Evolutionary conservation across 1,140 invertebrate species (phyloP), one percentile per base, ranked within the genome.

Genomic region (Dinoponera quadriceps): DNA sequence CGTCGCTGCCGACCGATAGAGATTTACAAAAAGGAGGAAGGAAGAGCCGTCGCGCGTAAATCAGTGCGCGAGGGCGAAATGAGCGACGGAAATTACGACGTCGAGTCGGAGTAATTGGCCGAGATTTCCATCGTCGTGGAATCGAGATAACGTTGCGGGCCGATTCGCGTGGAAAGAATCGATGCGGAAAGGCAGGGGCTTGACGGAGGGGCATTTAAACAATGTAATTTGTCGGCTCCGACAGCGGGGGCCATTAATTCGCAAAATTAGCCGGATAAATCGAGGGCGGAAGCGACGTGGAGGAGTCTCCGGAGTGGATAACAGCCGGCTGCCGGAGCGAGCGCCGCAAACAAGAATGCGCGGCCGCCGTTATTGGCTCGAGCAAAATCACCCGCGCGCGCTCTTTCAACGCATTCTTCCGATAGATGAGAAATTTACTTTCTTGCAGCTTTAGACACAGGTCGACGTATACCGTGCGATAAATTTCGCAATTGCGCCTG

Each of bases 251-350:
- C 73, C 82, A 88, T 88, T 90, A 83, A 89, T 90, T 90, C 83
- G 81, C 60, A 62, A 88, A 85, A 89, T 90, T 90, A 89, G 83
- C 78, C 77, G 81, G 71, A 85, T 84, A 84, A 90, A 89, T 89
- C 82, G 85, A 85, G 63, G 78, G 27, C n/a, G 44, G 57, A 63
- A 66, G 65, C 59, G 29, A 9, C 38, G 38, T 3, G 63, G 25
- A 71, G 55, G 78, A 77, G 60, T 83, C 72, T 57, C 59, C 51
- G 85, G 38, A 25, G 5, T 60, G 63, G 78, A 73, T 83, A 87
- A 86, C 73, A 62, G 57, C 49, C 51, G 44, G 29, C 11, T 33
- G 59, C 57, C 33, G 63, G 44, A n/a, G 22, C 68, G 68, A 85
- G 71, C 72, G 51, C 20, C 72, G 44, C 27, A 54, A 44, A 44